Base-by-base conservation (phyloP, 2,113 vertebrate species). In the Trichechus manatus region DNA sequence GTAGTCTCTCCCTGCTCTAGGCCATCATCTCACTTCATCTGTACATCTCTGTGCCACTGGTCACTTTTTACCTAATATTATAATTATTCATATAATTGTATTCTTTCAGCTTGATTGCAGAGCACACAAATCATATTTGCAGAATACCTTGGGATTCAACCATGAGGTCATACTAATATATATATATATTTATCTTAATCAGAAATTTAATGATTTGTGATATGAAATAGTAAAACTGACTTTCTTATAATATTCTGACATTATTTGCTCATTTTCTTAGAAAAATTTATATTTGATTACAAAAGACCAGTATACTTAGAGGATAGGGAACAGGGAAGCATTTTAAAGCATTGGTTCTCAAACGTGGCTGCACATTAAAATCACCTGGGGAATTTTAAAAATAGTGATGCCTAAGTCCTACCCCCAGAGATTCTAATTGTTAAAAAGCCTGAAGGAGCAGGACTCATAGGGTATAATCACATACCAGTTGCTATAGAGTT, bases 201-300 rank as follows among this genome's bases (percentile, higher is more conserved):
- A 25, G 20, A 96, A 81, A 81, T 39, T 33, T 19, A 75, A 75
- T 80, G 15, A 56, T 80, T 85, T 92, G 39, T 97, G 63, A 89
- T 39, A 82, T 50, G 56, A 96, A 87, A 56, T 31, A 94, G 17
- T 29, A 91, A 72, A 39, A 11, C 42, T 29, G 64, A 84, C 20
- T 70, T 91, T 78, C 44, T 83, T 56, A 66, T 23, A 87, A 36
- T 80, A 36, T 20, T 88, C 77, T 96, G 77, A 47, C 4, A 29
- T 47, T 91, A 4, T 68, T 70, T 42, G n/a, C 72, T 81, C 7
- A 70, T 80, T 93, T 91, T 89, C 59, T 79, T 4, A 29, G 27
- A 74, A 7, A 80, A 1, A 53, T 95, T 95, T 91, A 80, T 68
- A 75, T 63, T 77, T 75, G 39, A 88, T 80, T 68, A 31, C 7